A percentile compares a stretch with the other conserved stretches of the same genome.
These are phyloP conservation scores for Amiota communis DNA, from an alignment of 2,888 invertebrate genomes.

Conservation along the genomic window DNA sequence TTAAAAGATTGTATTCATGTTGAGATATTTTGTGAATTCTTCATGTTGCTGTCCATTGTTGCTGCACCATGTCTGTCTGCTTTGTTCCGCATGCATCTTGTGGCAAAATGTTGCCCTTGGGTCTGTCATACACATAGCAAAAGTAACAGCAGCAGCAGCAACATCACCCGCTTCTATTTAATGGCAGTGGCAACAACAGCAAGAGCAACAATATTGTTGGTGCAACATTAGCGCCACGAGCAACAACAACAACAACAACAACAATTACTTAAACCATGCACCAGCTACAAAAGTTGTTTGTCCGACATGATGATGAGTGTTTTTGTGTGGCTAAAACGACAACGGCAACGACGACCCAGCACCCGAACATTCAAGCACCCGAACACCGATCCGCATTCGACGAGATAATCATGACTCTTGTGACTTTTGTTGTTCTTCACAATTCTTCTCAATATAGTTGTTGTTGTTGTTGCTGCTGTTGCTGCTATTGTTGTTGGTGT, in stretches of 20 bases:
- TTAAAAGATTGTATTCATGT: slow-evolving; percentile 68
- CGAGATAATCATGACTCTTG: slow-evolving; percentile 26
- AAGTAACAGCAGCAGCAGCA: slow-evolving; percentile 32
- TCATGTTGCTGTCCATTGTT: slow-evolving; percentile 1
- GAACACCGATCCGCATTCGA: not conserved
- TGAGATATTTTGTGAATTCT: slow-evolving; percentile 57
- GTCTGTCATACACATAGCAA: slow-evolving; percentile 22
- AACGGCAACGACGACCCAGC: slow-evolving; percentile 13
- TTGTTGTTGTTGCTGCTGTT: not conserved
- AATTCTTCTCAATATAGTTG: not conserved
- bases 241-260: slow-evolving; percentile 18
- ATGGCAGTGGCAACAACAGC: slow-evolving; percentile 26
- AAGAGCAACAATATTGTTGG: not conserved
- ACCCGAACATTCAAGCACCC: not conserved
- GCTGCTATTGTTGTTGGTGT: slow-evolving; percentile 32
- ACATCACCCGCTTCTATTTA: slow-evolving; percentile 34
- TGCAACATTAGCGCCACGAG: slow-evolving; percentile 29
- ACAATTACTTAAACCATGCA: slow-evolving; percentile 4
- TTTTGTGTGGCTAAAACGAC: not conserved
- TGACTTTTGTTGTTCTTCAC: not conserved
- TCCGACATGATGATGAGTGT: slow-evolving; percentile 66
- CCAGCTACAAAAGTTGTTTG: slow-evolving; percentile 57
- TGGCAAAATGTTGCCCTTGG: slow-evolving; percentile 21
- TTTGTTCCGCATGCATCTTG: slow-evolving; percentile 22
- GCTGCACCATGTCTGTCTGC: not conserved